Conservation (phyloP, 2,888 invertebrate genomes). For the Sipha maydis region DNA sequence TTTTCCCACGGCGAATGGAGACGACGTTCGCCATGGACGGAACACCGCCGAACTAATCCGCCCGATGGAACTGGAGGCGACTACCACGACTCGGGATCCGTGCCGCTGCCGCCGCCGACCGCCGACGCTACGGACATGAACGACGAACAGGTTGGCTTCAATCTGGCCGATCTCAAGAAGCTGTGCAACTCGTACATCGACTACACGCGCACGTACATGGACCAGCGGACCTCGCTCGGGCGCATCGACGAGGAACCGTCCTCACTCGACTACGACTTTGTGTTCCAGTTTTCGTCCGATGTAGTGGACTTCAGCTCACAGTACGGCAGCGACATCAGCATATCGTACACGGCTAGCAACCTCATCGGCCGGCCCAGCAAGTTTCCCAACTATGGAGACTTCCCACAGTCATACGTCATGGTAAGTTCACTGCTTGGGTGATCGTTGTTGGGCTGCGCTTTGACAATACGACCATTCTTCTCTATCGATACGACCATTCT, state of each 20-base stretch:
- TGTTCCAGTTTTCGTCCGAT: conserved; percentile 77
- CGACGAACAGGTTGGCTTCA: conserved; percentile 41
- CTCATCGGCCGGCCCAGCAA: conserved; percentile 84
- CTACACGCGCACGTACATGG: conserved; percentile 40
- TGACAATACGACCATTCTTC: no score
- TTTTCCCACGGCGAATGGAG: background rate
- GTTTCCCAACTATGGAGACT: conserved; percentile 91
- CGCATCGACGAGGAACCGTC: background rate
- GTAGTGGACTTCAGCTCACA: conserved; percentile 88
- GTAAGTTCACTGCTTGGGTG: conserved; percentile 71
- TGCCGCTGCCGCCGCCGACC: background rate
- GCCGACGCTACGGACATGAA: conserved; percentile 4
- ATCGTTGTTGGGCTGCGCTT: no score
- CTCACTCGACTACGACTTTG: background rate
- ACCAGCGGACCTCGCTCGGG: background rate
- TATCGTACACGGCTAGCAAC: conserved; percentile 88
- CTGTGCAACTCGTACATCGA: conserved; percentile 45
- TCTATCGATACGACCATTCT: no score
- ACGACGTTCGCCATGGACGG: background rate
- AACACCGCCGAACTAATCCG: background rate
- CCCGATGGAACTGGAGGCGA: background rate
- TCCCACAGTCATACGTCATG: conserved; percentile 89
- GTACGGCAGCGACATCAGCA: conserved; percentile 88
- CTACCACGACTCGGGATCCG: background rate
- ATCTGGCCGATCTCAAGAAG: conserved; percentile 22